Evolutionary conservation across 2,797 vertebrate species (phyloP).

Genomic region (Pipistrellus pipistrellus): DNA sequence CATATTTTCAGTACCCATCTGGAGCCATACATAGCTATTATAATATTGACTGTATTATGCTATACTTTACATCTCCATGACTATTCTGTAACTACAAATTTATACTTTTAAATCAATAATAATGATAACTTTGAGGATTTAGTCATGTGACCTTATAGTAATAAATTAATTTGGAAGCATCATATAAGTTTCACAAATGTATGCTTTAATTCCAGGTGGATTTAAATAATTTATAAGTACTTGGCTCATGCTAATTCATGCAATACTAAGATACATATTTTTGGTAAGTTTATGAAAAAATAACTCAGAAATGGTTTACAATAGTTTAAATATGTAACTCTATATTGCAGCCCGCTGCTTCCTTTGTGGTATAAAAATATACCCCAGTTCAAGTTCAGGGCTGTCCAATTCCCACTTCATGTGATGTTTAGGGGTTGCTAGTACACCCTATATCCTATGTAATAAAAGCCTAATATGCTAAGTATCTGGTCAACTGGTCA

Average conservation of each 20-base stretch:
- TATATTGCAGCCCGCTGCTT: neutral
- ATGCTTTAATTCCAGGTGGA: neutral
- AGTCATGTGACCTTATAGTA: neutral
- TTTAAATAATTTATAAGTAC: neutral
- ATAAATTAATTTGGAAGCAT: slow-evolving; percentile 11
- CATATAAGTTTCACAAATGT: neutral
- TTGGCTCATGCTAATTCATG: neutral
- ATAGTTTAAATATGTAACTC: slow-evolving; percentile 40
- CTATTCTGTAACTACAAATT: neutral
- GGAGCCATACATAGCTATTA: neutral
- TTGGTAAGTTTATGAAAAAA: slow-evolving; percentile 10
- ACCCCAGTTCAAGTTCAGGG: neutral
- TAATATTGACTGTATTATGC: neutral
- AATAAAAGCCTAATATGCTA: too few relatives aligned
- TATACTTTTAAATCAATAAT: neutral
- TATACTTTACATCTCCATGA: neutral
- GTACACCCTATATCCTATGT: too few relatives aligned
- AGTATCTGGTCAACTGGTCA: too few relatives aligned
- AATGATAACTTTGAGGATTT: neutral
- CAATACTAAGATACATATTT: slow-evolving; percentile 29
- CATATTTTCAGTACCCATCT: neutral
- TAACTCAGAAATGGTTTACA: slow-evolving; percentile 41
- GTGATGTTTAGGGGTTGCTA: neutral
- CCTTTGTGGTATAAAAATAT: neutral
- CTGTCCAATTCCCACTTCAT: neutral